phyloP scores from a whole-genome alignment of 2,888 invertebrate genomes.

The Punctoribates punctum region DNA sequence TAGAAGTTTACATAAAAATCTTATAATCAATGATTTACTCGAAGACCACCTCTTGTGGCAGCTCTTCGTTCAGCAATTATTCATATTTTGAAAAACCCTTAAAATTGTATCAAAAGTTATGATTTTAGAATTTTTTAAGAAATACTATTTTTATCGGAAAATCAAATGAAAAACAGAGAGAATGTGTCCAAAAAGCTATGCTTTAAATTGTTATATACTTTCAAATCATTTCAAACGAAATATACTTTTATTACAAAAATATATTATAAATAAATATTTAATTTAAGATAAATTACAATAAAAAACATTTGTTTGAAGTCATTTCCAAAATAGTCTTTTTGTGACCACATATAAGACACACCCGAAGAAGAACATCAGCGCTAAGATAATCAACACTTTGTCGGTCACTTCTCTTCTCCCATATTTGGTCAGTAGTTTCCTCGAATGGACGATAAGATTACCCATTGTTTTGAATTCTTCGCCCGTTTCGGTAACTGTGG shows the following conservation, averaged over 20 bases:
- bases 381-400: constrained; percentile 80
- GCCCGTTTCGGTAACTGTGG: constrained; percentile 63
- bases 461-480: constrained; percentile 80
- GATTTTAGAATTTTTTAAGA: neutral
- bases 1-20: no score
- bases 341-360: constrained; percentile 56
- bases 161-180: neutral
- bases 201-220: neutral
- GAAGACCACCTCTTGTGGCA: neutral
- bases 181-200: neutral
- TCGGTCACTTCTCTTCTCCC: constrained; percentile 91
- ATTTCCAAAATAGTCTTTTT: constrained; percentile 40
- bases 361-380: constrained; percentile 80
- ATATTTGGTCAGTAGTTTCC: constrained; percentile 87
- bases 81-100: neutral
- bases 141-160: neutral
- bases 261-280: neutral
- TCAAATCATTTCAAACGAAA: neutral
- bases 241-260: constrained; percentile 12
- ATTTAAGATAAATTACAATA: neutral
- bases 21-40: neutral
- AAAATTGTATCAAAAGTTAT: neutral
- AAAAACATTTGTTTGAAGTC: neutral
- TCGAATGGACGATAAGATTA: constrained; percentile 79
- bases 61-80: neutral